Evolutionary conservation across 2,797 vertebrate species (phyloP).

Genomic region (Cygnus olor): DNA sequence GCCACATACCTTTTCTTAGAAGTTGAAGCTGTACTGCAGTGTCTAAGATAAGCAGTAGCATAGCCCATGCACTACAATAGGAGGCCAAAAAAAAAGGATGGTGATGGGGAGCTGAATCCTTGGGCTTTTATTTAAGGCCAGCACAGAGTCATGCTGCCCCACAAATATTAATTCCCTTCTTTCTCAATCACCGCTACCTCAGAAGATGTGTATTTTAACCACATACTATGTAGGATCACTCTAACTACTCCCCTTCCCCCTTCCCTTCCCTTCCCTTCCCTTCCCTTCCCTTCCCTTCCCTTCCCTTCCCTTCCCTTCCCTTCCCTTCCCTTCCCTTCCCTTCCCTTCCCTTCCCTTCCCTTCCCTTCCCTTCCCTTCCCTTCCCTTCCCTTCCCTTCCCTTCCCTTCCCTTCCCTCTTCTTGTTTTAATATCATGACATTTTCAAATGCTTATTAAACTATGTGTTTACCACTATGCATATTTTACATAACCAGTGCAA

Average conservation of each 20-base stretch:
- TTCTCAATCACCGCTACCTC: background rate
- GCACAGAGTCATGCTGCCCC: background rate
- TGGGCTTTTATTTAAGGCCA: background rate
- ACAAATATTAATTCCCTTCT: background rate
- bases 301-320: no score
- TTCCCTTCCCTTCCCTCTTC: no score
- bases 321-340: no score
- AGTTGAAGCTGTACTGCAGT: background rate
- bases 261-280: no score
- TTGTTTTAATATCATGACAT: background rate
- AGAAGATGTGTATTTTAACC: background rate
- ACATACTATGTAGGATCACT: background rate
- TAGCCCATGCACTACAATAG: background rate
- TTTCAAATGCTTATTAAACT: conserved; percentile 18
- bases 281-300: no score
- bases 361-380: no score
- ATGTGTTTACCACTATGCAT: background rate
- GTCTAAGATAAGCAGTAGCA: background rate
- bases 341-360: no score
- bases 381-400: no score
- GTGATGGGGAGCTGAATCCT: background rate
- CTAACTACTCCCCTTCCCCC: background rate
- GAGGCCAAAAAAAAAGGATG: background rate
- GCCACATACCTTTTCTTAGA: background rate
- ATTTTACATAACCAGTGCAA: conserved; percentile 34